Percentiles rank a stretch among this genome's conserved stretches.
Evolutionary conservation across 2,797 vertebrate genomes (phyloP).

Genomic region (Danio choprae): DNA sequence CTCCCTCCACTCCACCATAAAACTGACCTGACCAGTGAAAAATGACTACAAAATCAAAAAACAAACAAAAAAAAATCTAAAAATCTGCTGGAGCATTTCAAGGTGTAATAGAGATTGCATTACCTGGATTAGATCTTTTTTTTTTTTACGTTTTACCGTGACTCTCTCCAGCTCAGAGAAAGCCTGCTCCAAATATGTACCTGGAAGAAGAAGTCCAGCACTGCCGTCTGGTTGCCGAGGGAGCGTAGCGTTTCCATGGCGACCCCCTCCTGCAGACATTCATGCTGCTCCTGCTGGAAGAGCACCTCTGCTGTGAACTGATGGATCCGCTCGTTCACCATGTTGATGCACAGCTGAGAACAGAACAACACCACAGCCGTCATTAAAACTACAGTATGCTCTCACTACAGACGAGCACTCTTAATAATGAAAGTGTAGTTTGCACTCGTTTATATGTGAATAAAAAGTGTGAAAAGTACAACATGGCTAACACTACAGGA

Average conservation of each 20-base stretch:
- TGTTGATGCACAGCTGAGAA: constrained; percentile 92
- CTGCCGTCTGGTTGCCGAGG: constrained; percentile 81
- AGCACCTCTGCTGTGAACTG: constrained; percentile 90
- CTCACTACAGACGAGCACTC: not conserved
- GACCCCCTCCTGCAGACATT: constrained; percentile 93
- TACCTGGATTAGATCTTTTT: too few relatives aligned
- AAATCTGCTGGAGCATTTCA: too few relatives aligned
- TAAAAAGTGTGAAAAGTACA: too few relatives aligned
- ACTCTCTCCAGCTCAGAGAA: constrained; percentile 10
- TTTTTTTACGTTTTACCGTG: too few relatives aligned
- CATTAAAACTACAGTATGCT: constrained; percentile 12
- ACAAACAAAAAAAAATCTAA: too few relatives aligned
- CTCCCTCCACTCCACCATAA: too few relatives aligned
- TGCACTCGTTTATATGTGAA: too few relatives aligned
- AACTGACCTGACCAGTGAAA: too few relatives aligned
- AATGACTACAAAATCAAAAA: too few relatives aligned
- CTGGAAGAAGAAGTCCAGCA: constrained; percentile 96
- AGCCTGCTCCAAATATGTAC: constrained; percentile 68
- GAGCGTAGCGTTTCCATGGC: constrained; percentile 87
- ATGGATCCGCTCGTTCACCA: constrained; percentile 94
- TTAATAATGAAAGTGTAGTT: not conserved
- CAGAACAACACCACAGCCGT: constrained; percentile 59
- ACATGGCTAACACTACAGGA: too few relatives aligned
- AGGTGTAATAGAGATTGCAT: too few relatives aligned
- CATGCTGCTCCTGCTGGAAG: constrained; percentile 91